phyloP scores from a whole-genome alignment of 2,113 vertebrate genomes.

The Oreocharis arfaki region DNA sequence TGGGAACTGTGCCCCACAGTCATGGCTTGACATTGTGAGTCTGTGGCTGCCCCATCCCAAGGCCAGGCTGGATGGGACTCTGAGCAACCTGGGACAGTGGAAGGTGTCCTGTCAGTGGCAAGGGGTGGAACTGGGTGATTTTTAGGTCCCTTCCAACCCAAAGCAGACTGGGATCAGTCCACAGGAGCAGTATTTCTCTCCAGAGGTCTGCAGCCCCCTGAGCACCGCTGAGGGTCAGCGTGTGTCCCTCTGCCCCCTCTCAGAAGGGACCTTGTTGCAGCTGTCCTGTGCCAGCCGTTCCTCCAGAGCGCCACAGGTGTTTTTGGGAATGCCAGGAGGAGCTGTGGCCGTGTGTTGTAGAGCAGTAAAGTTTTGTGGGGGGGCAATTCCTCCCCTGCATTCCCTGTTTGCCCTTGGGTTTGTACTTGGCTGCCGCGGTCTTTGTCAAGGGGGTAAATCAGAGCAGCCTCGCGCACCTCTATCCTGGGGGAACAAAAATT shows the following conservation, averaged over 20 bases:
- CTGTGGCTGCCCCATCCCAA: not conserved
- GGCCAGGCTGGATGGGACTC: not conserved
- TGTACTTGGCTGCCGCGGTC: not conserved
- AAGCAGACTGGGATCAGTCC: not conserved
- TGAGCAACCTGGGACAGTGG: not conserved
- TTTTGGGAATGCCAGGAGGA: not conserved
- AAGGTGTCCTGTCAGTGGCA: not conserved
- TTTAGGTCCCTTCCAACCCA: not conserved
- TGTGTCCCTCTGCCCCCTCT: not conserved
- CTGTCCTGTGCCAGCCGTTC: not conserved
- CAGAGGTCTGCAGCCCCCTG: not conserved
- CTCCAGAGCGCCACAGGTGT: fast-evolving
- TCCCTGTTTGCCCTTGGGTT: not conserved
- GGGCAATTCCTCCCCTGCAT: not conserved
- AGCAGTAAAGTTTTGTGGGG: not conserved
- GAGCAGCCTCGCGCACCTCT: not conserved
- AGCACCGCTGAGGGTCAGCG: not conserved
- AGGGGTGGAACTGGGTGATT: no score
- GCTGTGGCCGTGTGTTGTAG: fast-evolving
- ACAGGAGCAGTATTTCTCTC: fast-evolving
- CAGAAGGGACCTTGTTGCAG: not conserved
- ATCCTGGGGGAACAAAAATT: not conserved
- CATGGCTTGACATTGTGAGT: not conserved
- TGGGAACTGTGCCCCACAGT: not conserved
- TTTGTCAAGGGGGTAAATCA: not conserved